Evolutionary conservation across 2,113 vertebrate species (phyloP), one percentile per base, ranked within the genome.

Genomic region (Alexandromys fortis): DNA sequence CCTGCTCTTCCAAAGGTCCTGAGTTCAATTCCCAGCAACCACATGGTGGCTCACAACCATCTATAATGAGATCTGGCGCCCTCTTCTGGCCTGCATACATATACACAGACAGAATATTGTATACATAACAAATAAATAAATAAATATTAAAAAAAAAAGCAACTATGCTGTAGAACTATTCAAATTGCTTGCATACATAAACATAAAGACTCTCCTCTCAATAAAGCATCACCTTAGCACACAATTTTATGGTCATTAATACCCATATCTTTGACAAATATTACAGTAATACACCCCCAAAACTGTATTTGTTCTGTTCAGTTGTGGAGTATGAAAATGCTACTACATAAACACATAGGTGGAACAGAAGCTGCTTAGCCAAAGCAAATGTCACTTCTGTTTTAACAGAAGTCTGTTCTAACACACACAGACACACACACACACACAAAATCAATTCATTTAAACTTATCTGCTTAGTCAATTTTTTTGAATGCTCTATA

Each of bases 361-460:
- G 92, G 70, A 94, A 95, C 55, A 96, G 97, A 98, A 97, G 96
- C 95, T 97, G 93, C 97, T 97, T 95, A 96, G 89, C 82, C 94
- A 97, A 97, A 97, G 97, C 96, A 96, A 98, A 97, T 81, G 82
- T 95, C 89, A 95, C 94, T 97, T 96, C 92, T 97, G 97, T 96
- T 97, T 96, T 95, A 97, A 96, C 96, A 98, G 96, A 97, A 1
- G 75, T 91, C 94, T 97, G 28, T 94, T 94, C 92, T 97, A 96
- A 97, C 94, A 96, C 26, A 97, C 49, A 49, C 49, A 49, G 1
- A 49, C 49, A 49, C 7, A 47, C 49, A 49, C 49, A 49, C 94
- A 97, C 87, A 97, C n/a, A 95, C 96, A 97, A 96, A 85, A 97
- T 94, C 78, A 96, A 93, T 85, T 97, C 58, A 82, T 88, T 96